Evolutionary conservation across 2,797 vertebrate genomes (phyloP), one percentile per base, ranked within the genome.

Genomic region (Cuculus canorus): DNA sequence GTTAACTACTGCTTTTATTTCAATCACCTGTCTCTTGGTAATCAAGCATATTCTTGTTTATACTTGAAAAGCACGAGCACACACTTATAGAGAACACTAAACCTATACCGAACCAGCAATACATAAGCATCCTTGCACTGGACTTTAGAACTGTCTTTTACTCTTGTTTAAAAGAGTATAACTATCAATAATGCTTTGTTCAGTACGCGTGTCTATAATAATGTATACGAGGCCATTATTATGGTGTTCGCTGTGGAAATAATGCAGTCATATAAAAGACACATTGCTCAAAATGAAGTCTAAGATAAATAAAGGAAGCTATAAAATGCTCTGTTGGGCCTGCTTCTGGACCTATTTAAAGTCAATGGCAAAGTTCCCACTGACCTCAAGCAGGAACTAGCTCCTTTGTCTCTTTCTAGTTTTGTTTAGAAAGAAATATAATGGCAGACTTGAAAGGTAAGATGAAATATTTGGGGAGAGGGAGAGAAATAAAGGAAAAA

Each of bases 281-380:
- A 92, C 90, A 88, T 82, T 69, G 71, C 95, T 94, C 83, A 92
- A 96, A 97, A 96, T 96, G 95, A 96, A 95, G 95, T 81, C 30
- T 93, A 96, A 94, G 82, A 96, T 96, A 96, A 97, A 97, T 94
- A 97, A 86, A 96, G 96, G 93, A 96, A 96, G 86, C 87, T 93
- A 92, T 96, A 94, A 97, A 96, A 95, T 87, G 92, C 61, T 95
- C 71, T 80, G 75, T 57, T 88, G 81, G 90, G 88, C 81, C 83
- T 0, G 2, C 88, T 97, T 92, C 81, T 96, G 78, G 41, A 71
- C 90, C 91, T 95, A 90, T 95, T 96, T 96, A 97, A 95, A 96
- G 86, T 85, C 86, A 88, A 17, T 95, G 93, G 96, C 96, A 93
- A 88, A 85, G 57, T 88, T 96, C 94, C 95, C 94, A 92, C 81